Percentiles rank a stretch among this genome's conserved stretches.
These are phyloP conservation scores for Pteronura brasiliensis DNA, from an alignment of 2,113 vertebrate genomes.

Conservation along the genomic window DNA sequence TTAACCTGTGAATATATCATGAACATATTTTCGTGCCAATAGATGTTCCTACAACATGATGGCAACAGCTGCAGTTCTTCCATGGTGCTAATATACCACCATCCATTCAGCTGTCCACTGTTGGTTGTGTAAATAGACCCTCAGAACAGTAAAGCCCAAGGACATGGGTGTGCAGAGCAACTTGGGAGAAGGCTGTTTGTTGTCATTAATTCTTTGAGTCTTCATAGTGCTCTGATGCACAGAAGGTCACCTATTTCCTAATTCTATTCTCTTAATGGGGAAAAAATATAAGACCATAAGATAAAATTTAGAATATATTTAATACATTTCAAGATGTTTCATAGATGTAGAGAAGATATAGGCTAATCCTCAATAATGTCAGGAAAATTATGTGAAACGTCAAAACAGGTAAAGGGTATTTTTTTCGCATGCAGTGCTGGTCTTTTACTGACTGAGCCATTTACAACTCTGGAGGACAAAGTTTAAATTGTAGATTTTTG, in stretches of 20 bases:
- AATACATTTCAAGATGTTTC: background rate
- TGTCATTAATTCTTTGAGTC: background rate
- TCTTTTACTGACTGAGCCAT: background rate
- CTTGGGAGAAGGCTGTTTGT: background rate
- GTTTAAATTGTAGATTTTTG: constrained; percentile 10
- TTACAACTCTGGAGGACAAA: background rate
- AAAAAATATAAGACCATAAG: background rate
- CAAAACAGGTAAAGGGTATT: background rate
- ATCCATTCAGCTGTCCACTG: background rate
- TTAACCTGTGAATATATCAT: background rate
- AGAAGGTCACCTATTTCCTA: background rate
- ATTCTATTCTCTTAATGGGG: background rate
- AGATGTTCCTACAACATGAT: background rate
- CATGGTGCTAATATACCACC: background rate
- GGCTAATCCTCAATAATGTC: background rate
- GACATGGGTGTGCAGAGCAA: background rate
- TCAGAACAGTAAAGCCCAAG: background rate
- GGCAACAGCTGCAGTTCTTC: constrained; percentile 7
- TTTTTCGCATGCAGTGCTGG: background rate
- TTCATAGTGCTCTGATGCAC: background rate
- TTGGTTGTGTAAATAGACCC: background rate
- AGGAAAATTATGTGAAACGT: background rate
- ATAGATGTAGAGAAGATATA: background rate
- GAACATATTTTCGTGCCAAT: constrained; percentile 36
- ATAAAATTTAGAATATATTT: background rate